Base-by-base conservation (phyloP, 2,888 invertebrate species). In the Parnassius glacialis region DNA sequence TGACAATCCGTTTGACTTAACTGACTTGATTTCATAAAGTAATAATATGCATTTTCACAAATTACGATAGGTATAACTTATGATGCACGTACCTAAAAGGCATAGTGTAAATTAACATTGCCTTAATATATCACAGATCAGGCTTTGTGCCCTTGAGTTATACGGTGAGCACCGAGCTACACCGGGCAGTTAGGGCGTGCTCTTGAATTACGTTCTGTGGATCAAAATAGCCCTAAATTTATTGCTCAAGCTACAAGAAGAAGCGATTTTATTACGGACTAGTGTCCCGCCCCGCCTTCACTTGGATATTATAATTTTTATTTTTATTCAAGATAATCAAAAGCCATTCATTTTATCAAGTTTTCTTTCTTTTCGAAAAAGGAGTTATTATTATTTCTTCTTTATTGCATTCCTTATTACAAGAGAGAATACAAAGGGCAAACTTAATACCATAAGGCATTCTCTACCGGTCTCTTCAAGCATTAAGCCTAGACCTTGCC, bases 81-180 rank as follows among this genome's bases (percentile, higher is more conserved):
- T 34, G 44, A 45, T 20, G 20, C 58, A 62, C 62, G 55, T 59
- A 59, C 51, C 51, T 51, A 54, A 62, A 62, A 52, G 47, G 51
- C 55, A 45, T 9, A 48, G 41, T 57, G 61, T 62, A 62, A 62
- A 57, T 62, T 62, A 58, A 59, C 55, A 55, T 59, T 45, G 51
- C n/a, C 47, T 52, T 54, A 58, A 72, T 77, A 76, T 75, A 76
- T 74, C 73, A 73, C 67, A 68, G 67, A 69, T 69, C 65, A 65
- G 66, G 61, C 62, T 75, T 81, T 80, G 79, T 80, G 71, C 70
- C 64, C 67, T 64, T 71, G 71, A 81, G 70, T 80, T 79, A 80
- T 76, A 72, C 64, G 59, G 50, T 41, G 20, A 25, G 44, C 47
- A 11, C 47, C 65, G 68, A 69, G 68, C 59, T 52, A 67, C 62